Base-by-base conservation (phyloP, 2,113 vertebrate species). In the Myodes glareolus region DNA sequence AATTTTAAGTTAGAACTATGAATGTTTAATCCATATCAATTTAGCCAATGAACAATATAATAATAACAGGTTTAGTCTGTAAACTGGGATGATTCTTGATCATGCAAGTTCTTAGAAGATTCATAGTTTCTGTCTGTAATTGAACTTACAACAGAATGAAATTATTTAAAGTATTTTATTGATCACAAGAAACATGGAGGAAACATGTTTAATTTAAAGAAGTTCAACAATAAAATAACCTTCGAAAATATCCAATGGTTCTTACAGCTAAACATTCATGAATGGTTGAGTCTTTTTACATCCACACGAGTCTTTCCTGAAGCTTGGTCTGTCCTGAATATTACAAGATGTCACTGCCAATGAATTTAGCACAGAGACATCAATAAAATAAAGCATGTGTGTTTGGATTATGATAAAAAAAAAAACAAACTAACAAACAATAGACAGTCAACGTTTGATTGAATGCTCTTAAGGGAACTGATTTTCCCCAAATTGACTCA, bases 1-100 rank as follows among this genome's bases (percentile, higher is more conserved):
- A 90, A 80, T 91, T 94, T 94, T 88, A 86, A 52, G 45, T n/a
- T 87, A 82, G 27, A 81, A 88, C 31, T 96, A 0, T 77, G 92
- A 97, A 92, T 87, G 29, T 73, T 95, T 96, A 95, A 1, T 42
- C 68, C 36, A 47, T 10, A 87, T 58, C 78, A 75, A 94, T 78
- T 92, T 84, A 90, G 76, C 10, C 89, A 90, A 77, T 50, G 85
- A 85, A 63, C n/a, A 84, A 16, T 33, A 80, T 3, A 95, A 72
- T 58, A 39, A 88, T 50, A 63, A 13, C 16, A 90, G 63, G 12
- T 42, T 5, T 94, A 72, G 72, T 95, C 93, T 91, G 81, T 75
- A 89, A 92, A 39, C 31, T 68, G 7, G 58, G 52, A 82, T 86
- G 47, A 89, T 52, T 1, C 80, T 94, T 65, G 5, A 68, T 68